These are phyloP conservation scores for Cephus pygmeus DNA, from an alignment of 2,888 invertebrate species.

Conservation along the genomic window DNA sequence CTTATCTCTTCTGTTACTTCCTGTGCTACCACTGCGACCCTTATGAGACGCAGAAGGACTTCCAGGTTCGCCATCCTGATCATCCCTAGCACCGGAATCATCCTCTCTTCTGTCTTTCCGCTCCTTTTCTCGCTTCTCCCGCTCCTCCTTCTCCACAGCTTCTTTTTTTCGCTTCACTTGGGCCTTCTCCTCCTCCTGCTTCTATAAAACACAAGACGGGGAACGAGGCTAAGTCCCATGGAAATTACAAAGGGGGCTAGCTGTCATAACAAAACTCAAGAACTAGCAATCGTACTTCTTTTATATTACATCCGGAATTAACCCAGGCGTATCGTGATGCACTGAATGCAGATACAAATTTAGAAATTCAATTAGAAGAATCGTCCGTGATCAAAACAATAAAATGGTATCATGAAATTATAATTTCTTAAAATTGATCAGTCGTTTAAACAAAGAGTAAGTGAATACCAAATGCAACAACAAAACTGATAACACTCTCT, in stretches of 20 bases:
- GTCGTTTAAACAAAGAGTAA: background rate
- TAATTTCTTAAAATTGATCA: background rate
- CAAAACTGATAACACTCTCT: background rate
- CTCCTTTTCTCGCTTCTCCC: slow-evolving; percentile 68
- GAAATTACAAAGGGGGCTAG: slow-evolving; percentile 27
- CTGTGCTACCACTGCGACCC: slow-evolving; percentile 54
- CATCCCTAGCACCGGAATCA: slow-evolving; percentile 64
- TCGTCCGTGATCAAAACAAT: background rate
- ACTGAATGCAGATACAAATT: background rate
- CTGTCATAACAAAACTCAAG: slow-evolving; percentile 44
- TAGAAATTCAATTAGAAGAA: background rate
- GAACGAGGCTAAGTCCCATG: slow-evolving; percentile 9
- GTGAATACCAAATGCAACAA: background rate
- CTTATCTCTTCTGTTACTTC: slow-evolving; percentile 61
- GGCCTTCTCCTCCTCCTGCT: slow-evolving; percentile 80
- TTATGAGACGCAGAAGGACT: slow-evolving; percentile 58
- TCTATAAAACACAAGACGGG: slow-evolving; percentile 70
- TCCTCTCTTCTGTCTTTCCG: slow-evolving; percentile 63
- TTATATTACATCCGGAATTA: slow-evolving; percentile 12
- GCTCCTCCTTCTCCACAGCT: slow-evolving; percentile 74
- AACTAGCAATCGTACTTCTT: slow-evolving; percentile 52
- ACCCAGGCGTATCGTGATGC: background rate
- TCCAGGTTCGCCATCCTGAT: slow-evolving; percentile 54
- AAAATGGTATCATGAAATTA: background rate
- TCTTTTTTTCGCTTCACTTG: slow-evolving; percentile 75